These are phyloP conservation scores for Diploscapter pachys DNA, from an alignment of 1,140 invertebrate species.

Conservation along the genomic window DNA sequence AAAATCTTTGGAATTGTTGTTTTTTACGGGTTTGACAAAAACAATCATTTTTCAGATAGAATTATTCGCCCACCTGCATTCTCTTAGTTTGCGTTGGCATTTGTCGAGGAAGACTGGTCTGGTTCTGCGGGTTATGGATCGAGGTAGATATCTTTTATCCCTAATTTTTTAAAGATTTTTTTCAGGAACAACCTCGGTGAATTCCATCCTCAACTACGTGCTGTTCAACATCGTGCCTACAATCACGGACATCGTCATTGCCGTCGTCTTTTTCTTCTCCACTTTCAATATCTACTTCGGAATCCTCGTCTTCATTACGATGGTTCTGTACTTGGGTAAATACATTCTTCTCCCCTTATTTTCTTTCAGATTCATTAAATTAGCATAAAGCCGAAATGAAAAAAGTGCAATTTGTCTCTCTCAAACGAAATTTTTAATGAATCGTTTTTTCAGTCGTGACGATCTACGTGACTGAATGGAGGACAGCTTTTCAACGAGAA, in stretches of 20 bases:
- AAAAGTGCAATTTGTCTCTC: neutral
- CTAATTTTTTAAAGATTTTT: too few relatives aligned
- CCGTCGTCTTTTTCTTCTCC: constrained; percentile 80
- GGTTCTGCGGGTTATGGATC: constrained; percentile 86
- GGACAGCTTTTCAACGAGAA: constrained; percentile 83
- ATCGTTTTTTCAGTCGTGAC: constrained; percentile 69
- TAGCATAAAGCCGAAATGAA: neutral
- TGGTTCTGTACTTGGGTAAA: constrained; percentile 85
- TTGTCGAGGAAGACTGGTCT: constrained; percentile 87
- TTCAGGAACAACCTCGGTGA: too few relatives aligned
- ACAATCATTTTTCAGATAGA: constrained; percentile 22
- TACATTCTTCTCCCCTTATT: neutral
- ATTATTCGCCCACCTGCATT: constrained; percentile 48
- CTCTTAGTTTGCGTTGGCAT: constrained; percentile 73
- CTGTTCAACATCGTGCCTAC: constrained; percentile 77
- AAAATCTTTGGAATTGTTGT: too few relatives aligned
- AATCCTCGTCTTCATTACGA: constrained; percentile 84
- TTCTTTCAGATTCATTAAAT: neutral
- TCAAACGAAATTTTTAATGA: neutral
- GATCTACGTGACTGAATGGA: constrained; percentile 85
- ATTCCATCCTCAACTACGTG: constrained; percentile 64
- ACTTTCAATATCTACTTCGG: constrained; percentile 89
- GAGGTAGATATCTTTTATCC: constrained; percentile 69
- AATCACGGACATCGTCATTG: constrained; percentile 85
- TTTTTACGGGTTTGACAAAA: neutral